Percentiles rank a stretch among this genome's conserved stretches.
phyloP scores from a whole-genome alignment of 1,140 invertebrate species.

The Plodia interpunctella region DNA sequence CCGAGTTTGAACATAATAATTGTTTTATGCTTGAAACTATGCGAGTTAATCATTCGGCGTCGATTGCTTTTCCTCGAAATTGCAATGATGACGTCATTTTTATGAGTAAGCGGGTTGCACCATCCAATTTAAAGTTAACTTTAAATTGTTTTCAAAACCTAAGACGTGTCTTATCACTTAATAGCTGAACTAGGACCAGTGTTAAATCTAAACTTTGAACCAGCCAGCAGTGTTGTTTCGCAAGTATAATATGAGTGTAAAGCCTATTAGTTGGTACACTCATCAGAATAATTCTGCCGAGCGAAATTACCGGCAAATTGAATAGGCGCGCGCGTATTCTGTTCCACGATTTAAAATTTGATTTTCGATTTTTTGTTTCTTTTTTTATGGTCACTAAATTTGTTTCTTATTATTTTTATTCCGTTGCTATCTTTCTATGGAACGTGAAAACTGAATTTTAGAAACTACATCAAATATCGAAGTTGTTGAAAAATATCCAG shows the following conservation, averaged over 20 bases:
- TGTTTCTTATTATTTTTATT: not conserved
- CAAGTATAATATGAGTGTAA: constrained; percentile 15
- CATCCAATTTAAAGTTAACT: too few species aligned
- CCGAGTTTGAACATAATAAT: not conserved
- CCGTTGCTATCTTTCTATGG: too few species aligned
- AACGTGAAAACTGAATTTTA: too few species aligned
- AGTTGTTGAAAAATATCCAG: too few species aligned
- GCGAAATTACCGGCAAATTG: constrained; percentile 39
- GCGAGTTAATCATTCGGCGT: not conserved
- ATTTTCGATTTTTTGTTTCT: not conserved
- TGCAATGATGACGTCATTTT: not conserved
- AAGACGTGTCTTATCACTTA: too few species aligned
- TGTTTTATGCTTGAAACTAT: not conserved
- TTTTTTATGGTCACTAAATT: too few species aligned
- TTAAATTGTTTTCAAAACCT: too few species aligned
- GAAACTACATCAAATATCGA: too few species aligned
- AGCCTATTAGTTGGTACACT: constrained; percentile 25
- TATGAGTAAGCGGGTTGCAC: not conserved
- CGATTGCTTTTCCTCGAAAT: not conserved
- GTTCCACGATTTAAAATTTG: not conserved
- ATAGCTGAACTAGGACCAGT: too few species aligned
- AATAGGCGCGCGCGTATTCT: constrained; percentile 25
- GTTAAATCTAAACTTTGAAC: too few species aligned
- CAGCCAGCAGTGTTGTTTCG: too few species aligned
- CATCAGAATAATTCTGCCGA: constrained; percentile 31